Base-by-base conservation (phyloP, 2,888 invertebrate genomes). In the Tryphoninae sp. region DNA sequence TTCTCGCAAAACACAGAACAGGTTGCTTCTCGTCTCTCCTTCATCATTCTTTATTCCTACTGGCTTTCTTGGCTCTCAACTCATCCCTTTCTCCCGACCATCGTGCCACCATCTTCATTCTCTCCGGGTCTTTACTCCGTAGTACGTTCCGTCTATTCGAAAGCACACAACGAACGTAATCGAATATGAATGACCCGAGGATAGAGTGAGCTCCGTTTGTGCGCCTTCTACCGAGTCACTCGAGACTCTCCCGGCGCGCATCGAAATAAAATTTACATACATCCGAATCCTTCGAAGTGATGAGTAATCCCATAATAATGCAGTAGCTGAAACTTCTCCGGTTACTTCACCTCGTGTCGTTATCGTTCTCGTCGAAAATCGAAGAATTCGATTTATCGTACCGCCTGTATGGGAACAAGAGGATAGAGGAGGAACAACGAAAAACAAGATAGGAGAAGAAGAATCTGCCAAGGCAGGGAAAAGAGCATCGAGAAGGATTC, bases 1-100 rank as follows among this genome's bases (percentile, higher is more conserved):
- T 82, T 80, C 87, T 82, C 84, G 83, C 86, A 87, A 89, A 88
- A 89, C 87, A 82, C 88, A 88, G 86, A 86, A 88, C 89, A 88
- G 88, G 88, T 89, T 88, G 85, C 78, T 75, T 8, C 19, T 69
- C 74, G 78, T 81, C 82, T 82, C 80, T 78, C 83, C 85, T 77
- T 80, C 67, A 75, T 82, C 81, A 74, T 71, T 51, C 74, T n/a
- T 72, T 65, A 58, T 74, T 26, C 16, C 62, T 26, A 19, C 23
- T 49, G 61, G 62, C 61, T 73, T 73, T 72, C 80, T 81, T 62
- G 73, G 69, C 61, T 45, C 73, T 62, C 68, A 69, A 81, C 33
- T 53, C 81, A 65, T 61, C 61, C 33, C 40, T 69, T 3, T 51
- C 67, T 22, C 1, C 33, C 7, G 33, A 59, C 67, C 67, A 67